phyloP scores from a whole-genome alignment of 2,888 invertebrate genomes.

The Leptura quadrifasciata region DNA sequence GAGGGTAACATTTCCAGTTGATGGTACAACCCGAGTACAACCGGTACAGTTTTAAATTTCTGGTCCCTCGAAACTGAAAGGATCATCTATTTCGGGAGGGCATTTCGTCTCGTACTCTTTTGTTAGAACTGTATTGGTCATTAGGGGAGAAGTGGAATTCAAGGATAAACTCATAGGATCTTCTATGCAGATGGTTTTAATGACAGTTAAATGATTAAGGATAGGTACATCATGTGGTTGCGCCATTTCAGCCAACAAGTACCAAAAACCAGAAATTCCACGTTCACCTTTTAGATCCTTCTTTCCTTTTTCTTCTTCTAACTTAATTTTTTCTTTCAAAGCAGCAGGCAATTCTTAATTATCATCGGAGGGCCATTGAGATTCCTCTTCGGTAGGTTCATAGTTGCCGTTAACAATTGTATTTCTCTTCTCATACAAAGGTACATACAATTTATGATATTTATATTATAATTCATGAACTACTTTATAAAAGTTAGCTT shows the following conservation, averaged over 20 bases:
- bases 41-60: slow-evolving; percentile 95
- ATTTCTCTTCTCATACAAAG: slow-evolving; percentile 85
- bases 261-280: slow-evolving; percentile 97
- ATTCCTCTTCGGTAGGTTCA: slow-evolving; percentile 94
- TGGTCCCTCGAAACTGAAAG: slow-evolving; percentile 94
- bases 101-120: slow-evolving; percentile 96
- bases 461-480: slow-evolving; percentile 95
- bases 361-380: slow-evolving; percentile 90
- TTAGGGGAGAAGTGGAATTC: slow-evolving; percentile 95
- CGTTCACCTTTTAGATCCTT: slow-evolving; percentile 70
- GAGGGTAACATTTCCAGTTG: slow-evolving; percentile 98
- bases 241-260: slow-evolving; percentile 90
- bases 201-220: slow-evolving; percentile 87
- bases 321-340: slow-evolving; percentile 80
- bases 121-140: slow-evolving; percentile 87
- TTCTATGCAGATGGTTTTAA: slow-evolving; percentile 82
- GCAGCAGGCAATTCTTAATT: slow-evolving; percentile 76
- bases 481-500: slow-evolving; percentile 94
- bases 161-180: slow-evolving; percentile 83
- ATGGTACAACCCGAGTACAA: too few species aligned
- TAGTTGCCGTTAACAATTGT: slow-evolving; percentile 82
- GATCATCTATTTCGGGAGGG: slow-evolving; percentile 88
- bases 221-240: slow-evolving; percentile 93
- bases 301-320: slow-evolving; percentile 68
- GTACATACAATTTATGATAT: slow-evolving; percentile 87